These are phyloP conservation scores for Aselliscus stoliczkanus DNA, from an alignment of 2,797 vertebrate genomes.

Conservation along the genomic window DNA sequence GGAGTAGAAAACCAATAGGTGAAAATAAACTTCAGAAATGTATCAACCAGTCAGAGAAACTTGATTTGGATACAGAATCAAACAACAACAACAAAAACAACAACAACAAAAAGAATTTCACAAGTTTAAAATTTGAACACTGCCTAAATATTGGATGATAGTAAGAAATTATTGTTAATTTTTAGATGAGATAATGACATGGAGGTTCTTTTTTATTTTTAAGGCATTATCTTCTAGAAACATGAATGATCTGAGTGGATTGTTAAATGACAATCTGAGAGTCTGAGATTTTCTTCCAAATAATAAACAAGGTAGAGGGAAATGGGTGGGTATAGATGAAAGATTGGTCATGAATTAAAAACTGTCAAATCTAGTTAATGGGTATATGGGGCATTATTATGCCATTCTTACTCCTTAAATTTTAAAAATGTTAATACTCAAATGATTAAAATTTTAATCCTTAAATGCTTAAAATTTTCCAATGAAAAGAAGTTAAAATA, in stretches of 20 bases:
- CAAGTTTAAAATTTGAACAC: background rate
- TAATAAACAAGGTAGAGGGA: background rate
- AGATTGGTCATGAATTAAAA: background rate
- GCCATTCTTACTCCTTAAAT: background rate
- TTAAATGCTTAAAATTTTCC: background rate
- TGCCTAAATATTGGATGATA: background rate
- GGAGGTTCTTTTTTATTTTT: background rate
- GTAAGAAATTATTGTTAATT: background rate
- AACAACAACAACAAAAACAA: background rate
- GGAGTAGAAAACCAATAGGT: background rate
- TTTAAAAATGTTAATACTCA: no score
- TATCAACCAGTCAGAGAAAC: background rate
- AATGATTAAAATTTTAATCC: no score
- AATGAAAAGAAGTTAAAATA: background rate
- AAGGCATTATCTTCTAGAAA: background rate
- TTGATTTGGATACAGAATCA: background rate
- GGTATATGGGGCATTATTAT: background rate
- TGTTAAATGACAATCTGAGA: background rate
- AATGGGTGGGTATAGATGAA: background rate
- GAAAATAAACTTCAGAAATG: background rate
- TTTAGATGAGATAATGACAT: background rate
- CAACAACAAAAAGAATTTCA: no score
- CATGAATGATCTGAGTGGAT: background rate
- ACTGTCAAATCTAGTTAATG: background rate
- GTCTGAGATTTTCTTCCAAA: background rate